Percentiles rank a stretch among this genome's conserved stretches.
These are phyloP conservation scores for Nannobrachium achirus DNA, from an alignment of 2,113 vertebrate genomes.

Conservation along the genomic window DNA sequence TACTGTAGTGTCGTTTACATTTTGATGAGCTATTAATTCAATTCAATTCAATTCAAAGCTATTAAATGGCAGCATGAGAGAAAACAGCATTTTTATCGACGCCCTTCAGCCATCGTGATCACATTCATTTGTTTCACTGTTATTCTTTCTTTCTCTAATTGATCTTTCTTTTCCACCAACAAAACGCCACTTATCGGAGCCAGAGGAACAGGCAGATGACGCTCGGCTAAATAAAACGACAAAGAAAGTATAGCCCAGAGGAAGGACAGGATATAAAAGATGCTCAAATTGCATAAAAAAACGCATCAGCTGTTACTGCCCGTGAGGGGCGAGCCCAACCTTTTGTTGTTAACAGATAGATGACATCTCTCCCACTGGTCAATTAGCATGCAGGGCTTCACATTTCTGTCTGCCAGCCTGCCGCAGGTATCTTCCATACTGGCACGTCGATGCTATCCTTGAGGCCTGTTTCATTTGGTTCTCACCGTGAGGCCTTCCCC, in stretches of 20 bases:
- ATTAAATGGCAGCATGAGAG: too few relatives aligned
- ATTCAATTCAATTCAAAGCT: too few relatives aligned
- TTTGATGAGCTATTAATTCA: conserved; percentile 1
- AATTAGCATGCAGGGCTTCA: conserved; percentile 49
- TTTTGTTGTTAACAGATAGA: conserved; percentile 16
- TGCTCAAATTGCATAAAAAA: conserved; percentile 6
- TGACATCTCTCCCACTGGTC: conserved; percentile 18
- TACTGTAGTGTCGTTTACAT: not conserved
- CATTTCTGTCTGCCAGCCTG: conserved; percentile 21
- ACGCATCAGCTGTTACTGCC: not conserved
- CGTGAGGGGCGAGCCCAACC: not conserved
- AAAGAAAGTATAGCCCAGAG: not conserved
- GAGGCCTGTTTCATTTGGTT: conserved; percentile 26
- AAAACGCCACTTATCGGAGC: too few relatives aligned
- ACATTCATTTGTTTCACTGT: not conserved
- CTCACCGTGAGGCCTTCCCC: conserved; percentile 18
- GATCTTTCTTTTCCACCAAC: not conserved
- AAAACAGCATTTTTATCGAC: not conserved
- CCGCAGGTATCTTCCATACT: conserved; percentile 17
- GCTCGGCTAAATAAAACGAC: not conserved
- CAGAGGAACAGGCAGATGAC: not conserved
- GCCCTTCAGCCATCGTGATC: not conserved
- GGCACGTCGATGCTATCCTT: not conserved
- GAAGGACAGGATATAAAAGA: not conserved
- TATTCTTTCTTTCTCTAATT: not conserved